These are phyloP conservation scores for Reticulitermes speratus DNA, from an alignment of 1,140 invertebrate genomes.

Conservation along the genomic window DNA sequence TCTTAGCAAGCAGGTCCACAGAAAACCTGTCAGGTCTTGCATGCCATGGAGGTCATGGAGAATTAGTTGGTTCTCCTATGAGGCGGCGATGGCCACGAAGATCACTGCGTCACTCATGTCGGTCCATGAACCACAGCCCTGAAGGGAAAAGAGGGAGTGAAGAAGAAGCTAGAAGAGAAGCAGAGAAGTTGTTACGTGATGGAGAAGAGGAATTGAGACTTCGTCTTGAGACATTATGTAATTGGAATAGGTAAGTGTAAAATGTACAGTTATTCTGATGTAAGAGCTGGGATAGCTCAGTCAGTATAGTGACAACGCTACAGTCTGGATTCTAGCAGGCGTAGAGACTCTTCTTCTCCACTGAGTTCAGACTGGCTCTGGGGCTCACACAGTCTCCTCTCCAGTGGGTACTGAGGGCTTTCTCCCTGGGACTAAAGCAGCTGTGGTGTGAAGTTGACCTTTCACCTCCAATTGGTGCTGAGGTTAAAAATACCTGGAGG, in stretches of 20 bases:
- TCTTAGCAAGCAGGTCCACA: conserved; percentile 51
- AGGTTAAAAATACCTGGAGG: no score
- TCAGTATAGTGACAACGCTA: no score
- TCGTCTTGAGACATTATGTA: conserved; percentile 42
- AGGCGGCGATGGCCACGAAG: conserved; percentile 43
- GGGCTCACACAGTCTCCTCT: no score
- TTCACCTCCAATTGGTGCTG: no score
- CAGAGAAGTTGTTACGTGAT: conserved; percentile 44
- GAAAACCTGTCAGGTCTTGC: conserved; percentile 49
- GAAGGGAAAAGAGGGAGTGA: conserved; percentile 30
- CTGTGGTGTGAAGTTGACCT: no score
- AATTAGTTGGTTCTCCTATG: conserved; percentile 44
- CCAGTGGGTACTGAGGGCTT: no score
- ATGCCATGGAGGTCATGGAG: conserved; percentile 26
- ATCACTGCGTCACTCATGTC: conserved; percentile 41
- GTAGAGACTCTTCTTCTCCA: no score
- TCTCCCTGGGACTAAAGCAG: no score
- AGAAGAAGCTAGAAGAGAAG: conserved; percentile 40
- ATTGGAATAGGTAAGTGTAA: conserved; percentile 40
- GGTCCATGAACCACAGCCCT: conserved; percentile 34
- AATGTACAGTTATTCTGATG: no score
- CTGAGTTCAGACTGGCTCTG: no score
- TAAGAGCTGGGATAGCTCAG: no score
- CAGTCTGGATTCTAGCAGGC: no score
- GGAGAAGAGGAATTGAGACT: conserved; percentile 44